These are phyloP conservation scores for Calliopum simillimum DNA, from an alignment of 2,888 invertebrate genomes.

Conservation along the genomic window DNA sequence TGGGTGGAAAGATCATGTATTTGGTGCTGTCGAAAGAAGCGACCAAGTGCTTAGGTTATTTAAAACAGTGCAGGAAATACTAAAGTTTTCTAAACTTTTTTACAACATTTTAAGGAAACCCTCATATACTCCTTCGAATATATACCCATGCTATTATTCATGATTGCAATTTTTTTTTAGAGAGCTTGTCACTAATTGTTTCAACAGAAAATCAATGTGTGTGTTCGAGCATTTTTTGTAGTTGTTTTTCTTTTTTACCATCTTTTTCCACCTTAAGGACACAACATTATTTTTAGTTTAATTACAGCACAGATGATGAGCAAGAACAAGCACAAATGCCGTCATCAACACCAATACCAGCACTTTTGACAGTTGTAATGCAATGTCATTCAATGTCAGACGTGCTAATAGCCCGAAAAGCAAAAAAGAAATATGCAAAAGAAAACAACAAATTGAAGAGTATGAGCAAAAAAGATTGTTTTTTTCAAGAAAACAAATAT, in stretches of 20 bases:
- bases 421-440: neutral
- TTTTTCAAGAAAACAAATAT: conserved; percentile 37
- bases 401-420: conserved; percentile 40
- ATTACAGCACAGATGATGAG: conserved; percentile 24
- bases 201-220: conserved; percentile 38
- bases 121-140: no score
- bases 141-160: no score
- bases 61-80: no score
- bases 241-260: conserved; percentile 19
- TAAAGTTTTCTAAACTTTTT: no score
- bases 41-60: no score
- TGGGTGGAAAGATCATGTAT: no score
- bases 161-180: neutral
- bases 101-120: no score
- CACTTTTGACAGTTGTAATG: conserved; percentile 40
- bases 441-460: neutral
- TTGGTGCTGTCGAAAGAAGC: no score
- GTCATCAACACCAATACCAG: neutral
- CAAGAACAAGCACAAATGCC: neutral
- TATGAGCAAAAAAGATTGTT: neutral
- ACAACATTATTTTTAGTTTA: conserved; percentile 16
- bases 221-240: conserved; percentile 31
- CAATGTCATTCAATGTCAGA: conserved; percentile 48
- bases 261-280: conserved; percentile 20
- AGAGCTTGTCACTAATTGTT: conserved; percentile 36